phyloP scores from a whole-genome alignment of 2,888 invertebrate genomes.

The Drosophila austrosaltans region DNA sequence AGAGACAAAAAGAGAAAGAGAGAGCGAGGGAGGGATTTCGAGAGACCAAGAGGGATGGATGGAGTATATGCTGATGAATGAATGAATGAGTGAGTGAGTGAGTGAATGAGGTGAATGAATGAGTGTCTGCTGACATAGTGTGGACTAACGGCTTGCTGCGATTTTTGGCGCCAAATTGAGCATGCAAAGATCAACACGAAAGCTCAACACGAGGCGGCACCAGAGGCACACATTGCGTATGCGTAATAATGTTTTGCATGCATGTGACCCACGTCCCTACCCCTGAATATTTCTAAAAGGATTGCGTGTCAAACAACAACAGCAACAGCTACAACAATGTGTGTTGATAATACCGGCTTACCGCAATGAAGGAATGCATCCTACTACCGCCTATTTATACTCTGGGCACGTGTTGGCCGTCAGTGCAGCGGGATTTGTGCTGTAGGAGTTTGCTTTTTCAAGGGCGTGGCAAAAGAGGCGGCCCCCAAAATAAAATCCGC shows the following conservation, averaged over 20 bases:
- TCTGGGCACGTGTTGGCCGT: slow-evolving; percentile 10
- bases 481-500: slow-evolving; percentile 35
- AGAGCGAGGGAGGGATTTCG: slow-evolving; percentile 30
- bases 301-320: slow-evolving; percentile 82
- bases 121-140: slow-evolving; percentile 29
- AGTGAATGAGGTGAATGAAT: slow-evolving; percentile 34
- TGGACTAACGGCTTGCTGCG: slow-evolving; percentile 49
- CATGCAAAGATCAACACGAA: slow-evolving; percentile 64
- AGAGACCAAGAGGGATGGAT: slow-evolving; percentile 17
- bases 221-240: slow-evolving; percentile 62
- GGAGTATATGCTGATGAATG: slow-evolving; percentile 42
- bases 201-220: slow-evolving; percentile 30
- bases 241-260: slow-evolving; percentile 64
- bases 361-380: slow-evolving; percentile 14
- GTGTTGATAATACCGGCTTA: slow-evolving; percentile 18
- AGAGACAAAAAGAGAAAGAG: slow-evolving; percentile 26
- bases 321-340: slow-evolving; percentile 43
- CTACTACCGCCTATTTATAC: background rate
- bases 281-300: slow-evolving; percentile 53
- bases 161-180: slow-evolving; percentile 73
- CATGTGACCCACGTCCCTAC: slow-evolving; percentile 48
- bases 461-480: slow-evolving; percentile 35
- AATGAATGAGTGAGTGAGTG: slow-evolving; percentile 63
- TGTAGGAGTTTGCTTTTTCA: slow-evolving; percentile 9
- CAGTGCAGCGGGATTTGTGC: slow-evolving; percentile 30